Conservation (phyloP, 2,888 invertebrate species). For the Lottia scabra region DNA sequence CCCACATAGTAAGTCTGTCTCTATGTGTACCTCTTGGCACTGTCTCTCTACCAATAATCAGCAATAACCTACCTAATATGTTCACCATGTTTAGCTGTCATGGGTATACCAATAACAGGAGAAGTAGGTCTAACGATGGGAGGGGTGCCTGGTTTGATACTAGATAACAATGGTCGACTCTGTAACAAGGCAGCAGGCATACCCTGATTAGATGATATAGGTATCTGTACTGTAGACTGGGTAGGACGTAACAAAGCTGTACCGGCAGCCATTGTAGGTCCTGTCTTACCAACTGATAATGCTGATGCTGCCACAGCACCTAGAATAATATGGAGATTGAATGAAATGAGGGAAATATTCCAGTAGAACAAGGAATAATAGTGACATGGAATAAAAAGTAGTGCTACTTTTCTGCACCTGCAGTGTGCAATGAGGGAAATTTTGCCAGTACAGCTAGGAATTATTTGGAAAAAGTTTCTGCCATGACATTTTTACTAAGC, state of each 20-base stretch:
- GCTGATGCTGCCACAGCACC: slow-evolving; percentile 27
- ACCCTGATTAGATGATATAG: slow-evolving; percentile 29
- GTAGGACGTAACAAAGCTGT: slow-evolving; percentile 24
- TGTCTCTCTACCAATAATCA: background rate
- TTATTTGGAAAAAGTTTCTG: too few relatives aligned
- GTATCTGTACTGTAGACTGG: slow-evolving; percentile 34
- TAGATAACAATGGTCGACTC: slow-evolving; percentile 37
- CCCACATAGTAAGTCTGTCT: too few relatives aligned
- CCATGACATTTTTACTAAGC: too few relatives aligned
- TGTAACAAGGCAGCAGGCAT: slow-evolving; percentile 22
- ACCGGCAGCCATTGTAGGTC: slow-evolving; percentile 21
- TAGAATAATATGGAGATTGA: too few relatives aligned
- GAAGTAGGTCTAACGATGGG: slow-evolving; percentile 40
- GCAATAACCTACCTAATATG: slow-evolving; percentile 15
- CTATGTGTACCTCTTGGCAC: too few relatives aligned
- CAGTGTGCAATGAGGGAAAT: too few relatives aligned
- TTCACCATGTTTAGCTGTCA: slow-evolving; percentile 17
- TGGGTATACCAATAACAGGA: slow-evolving; percentile 34
- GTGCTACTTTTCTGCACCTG: too few relatives aligned
- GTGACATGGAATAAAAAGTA: too few relatives aligned
- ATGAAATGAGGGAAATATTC: too few relatives aligned
- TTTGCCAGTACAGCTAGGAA: too few relatives aligned
- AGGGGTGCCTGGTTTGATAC: slow-evolving; percentile 40
- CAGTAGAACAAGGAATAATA: background rate
- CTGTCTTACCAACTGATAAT: slow-evolving; percentile 17